phyloP scores from a whole-genome alignment of 2,888 invertebrate genomes.

The Polymixis lichenea region DNA sequence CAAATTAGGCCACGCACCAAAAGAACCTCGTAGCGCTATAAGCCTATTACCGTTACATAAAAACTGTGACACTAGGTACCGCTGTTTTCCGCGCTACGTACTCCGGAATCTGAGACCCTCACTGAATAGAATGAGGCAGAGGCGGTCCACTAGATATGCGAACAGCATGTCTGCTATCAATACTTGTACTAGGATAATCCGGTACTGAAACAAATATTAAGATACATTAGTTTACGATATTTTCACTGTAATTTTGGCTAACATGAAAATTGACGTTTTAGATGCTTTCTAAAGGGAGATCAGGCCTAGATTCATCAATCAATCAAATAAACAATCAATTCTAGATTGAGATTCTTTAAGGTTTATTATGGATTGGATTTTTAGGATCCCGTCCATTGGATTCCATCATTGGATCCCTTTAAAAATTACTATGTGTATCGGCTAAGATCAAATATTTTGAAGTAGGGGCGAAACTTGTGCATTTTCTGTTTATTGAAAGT shows the following conservation, averaged over 20 bases:
- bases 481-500: not conserved
- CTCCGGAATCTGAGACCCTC: constrained; percentile 91
- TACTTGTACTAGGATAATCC: constrained; percentile 95
- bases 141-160: constrained; percentile 96
- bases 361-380: too few relatives aligned
- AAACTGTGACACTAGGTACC: constrained; percentile 22
- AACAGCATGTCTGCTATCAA: constrained; percentile 96
- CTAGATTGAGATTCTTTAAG: not conserved
- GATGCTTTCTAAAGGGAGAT: too few relatives aligned
- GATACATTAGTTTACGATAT: not conserved
- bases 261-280: not conserved
- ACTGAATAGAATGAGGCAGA: constrained; percentile 96
- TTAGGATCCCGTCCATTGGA: too few relatives aligned
- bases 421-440: not conserved
- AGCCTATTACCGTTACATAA: constrained; percentile 45
- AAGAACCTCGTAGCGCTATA: constrained; percentile 29
- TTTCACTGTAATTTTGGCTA: not conserved
- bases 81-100: constrained; percentile 57
- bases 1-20: not conserved
- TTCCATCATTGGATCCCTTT: too few relatives aligned
- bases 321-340: too few relatives aligned
- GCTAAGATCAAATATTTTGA: not conserved
- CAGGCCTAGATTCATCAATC: too few relatives aligned
- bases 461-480: not conserved
- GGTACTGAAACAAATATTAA: constrained; percentile 94